Evolutionary conservation across 2,797 vertebrate genomes (phyloP), one percentile per base, ranked within the genome.

Genomic region (Microcaecilia unicolor): DNA sequence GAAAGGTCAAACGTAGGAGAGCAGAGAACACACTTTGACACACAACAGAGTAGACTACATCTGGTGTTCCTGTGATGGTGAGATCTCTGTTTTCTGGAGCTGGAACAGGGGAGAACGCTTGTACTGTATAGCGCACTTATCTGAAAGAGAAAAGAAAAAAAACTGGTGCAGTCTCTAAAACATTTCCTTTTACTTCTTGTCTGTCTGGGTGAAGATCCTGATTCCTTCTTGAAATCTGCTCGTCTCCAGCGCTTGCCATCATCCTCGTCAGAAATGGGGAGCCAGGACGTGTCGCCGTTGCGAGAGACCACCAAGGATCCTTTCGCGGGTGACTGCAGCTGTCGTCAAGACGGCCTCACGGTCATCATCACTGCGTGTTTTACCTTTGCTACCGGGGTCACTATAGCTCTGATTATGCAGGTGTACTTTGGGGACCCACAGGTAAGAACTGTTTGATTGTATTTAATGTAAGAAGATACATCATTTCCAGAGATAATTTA

Each of bases 391-490:
- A 91, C 78, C 0, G 95, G 92, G 1, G 93, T 99, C 59, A 98
- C 93, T 0, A 76, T 98, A 23, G 95, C 95, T 6, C 89, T 99
- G 20, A 84, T 99, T 52, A 88, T 99, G 85, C 96, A 99, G 79
- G 96, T 99, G 70, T 97, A 99, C 69, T 90, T 98, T 29, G 94
- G 95, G 40, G 91, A 96, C 54, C 92, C 93, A 28, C 95, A 98
- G 91, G 75, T 89, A 60, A 60, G 59, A 36, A 1, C 2, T 9
- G n/a, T n/a, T n/a, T n/a, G n/a, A n/a, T n/a, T n/a, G n/a, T n/a
- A n/a, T n/a, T n/a, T n/a, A n/a, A n/a, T n/a, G n/a, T n/a, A 6
- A 20, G 10, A 9, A 5, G 15, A 14, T 10, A 31, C 10, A 9
- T 11, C 24, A 2, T 13, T 27, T 28, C 10, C 4, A 13, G 21